Evolutionary conservation across 2,888 invertebrate species (phyloP).

Genomic region (Dasysyrphus albostriatus): DNA sequence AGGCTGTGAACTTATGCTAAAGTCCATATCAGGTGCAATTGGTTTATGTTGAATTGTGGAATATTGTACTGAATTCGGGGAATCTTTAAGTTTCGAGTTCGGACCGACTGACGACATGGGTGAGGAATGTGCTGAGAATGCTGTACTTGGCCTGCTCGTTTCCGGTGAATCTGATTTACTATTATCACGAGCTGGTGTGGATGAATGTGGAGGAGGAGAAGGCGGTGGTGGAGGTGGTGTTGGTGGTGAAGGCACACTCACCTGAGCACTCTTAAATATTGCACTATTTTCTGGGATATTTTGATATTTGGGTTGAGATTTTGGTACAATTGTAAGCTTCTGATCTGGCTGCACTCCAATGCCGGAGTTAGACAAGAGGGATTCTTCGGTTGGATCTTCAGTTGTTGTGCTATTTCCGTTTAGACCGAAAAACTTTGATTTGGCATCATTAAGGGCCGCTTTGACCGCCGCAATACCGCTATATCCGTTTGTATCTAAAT

Average conservation of each 20-base stretch:
- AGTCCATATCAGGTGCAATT: slow-evolving; percentile 76
- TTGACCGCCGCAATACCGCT: slow-evolving; percentile 81
- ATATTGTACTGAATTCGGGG: slow-evolving; percentile 68
- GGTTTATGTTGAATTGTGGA: slow-evolving; percentile 64
- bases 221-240: slow-evolving; percentile 73
- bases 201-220: slow-evolving; percentile 40
- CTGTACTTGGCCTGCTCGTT: slow-evolving; percentile 58
- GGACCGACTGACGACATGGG: slow-evolving; percentile 60
- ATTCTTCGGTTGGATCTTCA: slow-evolving; percentile 53
- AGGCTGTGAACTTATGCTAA: slow-evolving; percentile 79
- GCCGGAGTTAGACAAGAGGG: slow-evolving; percentile 21
- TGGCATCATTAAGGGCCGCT: slow-evolving; percentile 83
- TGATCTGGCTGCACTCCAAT: slow-evolving; percentile 62
- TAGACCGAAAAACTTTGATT: slow-evolving; percentile 83
- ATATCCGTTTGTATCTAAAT: slow-evolving; percentile 78
- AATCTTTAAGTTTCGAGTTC: slow-evolving; percentile 63
- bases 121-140: slow-evolving; percentile 62
- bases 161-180: slow-evolving; percentile 55
- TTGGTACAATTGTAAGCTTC: slow-evolving; percentile 71
- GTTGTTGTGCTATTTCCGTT: slow-evolving; percentile 78
- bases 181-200: slow-evolving; percentile 63
- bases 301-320: slow-evolving; percentile 80
- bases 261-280: slow-evolving; percentile 77
- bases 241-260: slow-evolving; percentile 53
- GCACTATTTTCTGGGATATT: slow-evolving; percentile 81